Conservation (phyloP, 2,797 vertebrate species). For the Notolepis coatsorum region DNA sequence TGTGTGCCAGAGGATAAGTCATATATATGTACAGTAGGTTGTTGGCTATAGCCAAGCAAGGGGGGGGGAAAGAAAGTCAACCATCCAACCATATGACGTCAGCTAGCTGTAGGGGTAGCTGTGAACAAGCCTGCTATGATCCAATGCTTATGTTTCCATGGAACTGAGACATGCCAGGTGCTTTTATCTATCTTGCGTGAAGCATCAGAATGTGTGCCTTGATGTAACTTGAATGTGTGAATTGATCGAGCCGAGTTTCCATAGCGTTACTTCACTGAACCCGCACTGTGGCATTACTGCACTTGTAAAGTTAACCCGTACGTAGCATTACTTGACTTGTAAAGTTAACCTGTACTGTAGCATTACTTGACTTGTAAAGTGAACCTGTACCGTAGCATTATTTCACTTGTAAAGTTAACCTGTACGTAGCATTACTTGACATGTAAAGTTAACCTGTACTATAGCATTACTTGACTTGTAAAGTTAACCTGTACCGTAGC, state of each 20-base stretch:
- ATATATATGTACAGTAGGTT: slow-evolving; percentile 30
- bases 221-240: slow-evolving; percentile 39
- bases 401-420: too few relatives aligned
- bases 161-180: slow-evolving; percentile 5
- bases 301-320: too few relatives aligned
- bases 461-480: too few relatives aligned
- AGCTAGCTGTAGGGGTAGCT: slow-evolving; percentile 25
- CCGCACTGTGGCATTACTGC: too few relatives aligned
- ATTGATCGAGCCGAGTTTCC: slow-evolving; percentile 42
- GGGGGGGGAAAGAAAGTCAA: slow-evolving; percentile 16
- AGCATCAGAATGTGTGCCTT: slow-evolving; percentile 10
- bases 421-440: too few relatives aligned
- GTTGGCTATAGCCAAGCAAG: slow-evolving; percentile 25
- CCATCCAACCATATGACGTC: slow-evolving; percentile 32
- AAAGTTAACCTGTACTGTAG: too few relatives aligned
- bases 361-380: too few relatives aligned
- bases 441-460: too few relatives aligned
- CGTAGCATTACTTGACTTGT: too few relatives aligned
- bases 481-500: too few relatives aligned
- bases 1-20: slow-evolving; percentile 38
- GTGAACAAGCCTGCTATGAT: slow-evolving; percentile 20
- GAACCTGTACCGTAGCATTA: too few relatives aligned
- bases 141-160: slow-evolving; percentile 39
- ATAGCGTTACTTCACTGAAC: slow-evolving; percentile 15
- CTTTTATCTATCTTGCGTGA: slow-evolving; percentile 19